Conservation (phyloP, 2,888 invertebrate genomes). For the Hipparchia sbordonii region DNA sequence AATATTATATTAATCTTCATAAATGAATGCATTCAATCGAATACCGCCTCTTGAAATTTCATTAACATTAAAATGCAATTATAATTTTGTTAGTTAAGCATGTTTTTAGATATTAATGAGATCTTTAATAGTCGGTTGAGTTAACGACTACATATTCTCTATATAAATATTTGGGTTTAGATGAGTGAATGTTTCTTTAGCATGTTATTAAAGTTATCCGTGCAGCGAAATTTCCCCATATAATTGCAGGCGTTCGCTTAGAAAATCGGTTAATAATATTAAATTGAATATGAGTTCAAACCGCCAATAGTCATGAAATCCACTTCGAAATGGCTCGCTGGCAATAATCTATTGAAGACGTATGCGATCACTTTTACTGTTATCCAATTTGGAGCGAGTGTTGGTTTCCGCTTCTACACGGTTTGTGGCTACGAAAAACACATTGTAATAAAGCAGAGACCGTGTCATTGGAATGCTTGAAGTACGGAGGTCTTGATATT, state of each 20-base stretch:
- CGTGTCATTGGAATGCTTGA: conserved; percentile 65
- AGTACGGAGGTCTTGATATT: conserved; percentile 57
- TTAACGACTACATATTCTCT: conserved; percentile 1
- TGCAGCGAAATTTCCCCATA: conserved; percentile 20
- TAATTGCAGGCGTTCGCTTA: conserved; percentile 33
- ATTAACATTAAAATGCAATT: conserved; percentile 16
- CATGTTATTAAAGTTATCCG: conserved; percentile 1
- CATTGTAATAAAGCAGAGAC: conserved; percentile 68
- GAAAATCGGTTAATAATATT: conserved; percentile 49
- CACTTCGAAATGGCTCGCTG: conserved; percentile 49
- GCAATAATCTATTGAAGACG: conserved; percentile 72
- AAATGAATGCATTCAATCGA: not conserved
- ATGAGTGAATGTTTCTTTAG: conserved; percentile 3
- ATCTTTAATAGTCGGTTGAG: not conserved
- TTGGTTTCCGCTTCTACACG: conserved; percentile 80
- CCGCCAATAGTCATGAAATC: conserved; percentile 69
- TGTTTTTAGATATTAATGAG: not conserved
- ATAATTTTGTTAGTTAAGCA: not conserved
- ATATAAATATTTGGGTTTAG: conserved; percentile 4
- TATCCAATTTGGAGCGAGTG: conserved; percentile 79
- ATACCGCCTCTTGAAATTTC: conserved; percentile 2
- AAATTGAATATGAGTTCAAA: conserved; percentile 60
- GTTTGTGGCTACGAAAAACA: conserved; percentile 71
- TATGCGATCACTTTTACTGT: conserved; percentile 82
- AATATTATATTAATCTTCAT: not conserved